Base-by-base conservation (phyloP, 1,140 invertebrate genomes). In the Aricia agestis region DNA sequence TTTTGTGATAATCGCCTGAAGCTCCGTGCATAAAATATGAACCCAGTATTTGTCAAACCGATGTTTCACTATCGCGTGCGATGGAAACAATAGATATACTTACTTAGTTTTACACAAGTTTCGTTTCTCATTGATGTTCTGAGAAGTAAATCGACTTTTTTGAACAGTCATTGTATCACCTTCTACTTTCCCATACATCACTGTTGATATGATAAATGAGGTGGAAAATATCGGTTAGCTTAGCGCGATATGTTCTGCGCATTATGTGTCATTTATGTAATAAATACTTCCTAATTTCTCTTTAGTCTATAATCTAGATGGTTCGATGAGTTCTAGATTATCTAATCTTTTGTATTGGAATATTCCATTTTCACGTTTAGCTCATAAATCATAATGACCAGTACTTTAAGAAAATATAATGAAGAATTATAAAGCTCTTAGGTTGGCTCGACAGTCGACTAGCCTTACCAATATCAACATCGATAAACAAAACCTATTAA, bases 101-200 rank as follows among this genome's bases (percentile, higher is more conserved):
- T n/a, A n/a, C n/a, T n/a, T n/a, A 25, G 19, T 63, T 63, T 63
- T 63, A 9, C 59, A 19, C 59, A 19, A 63, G 59, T 63, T 63
- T 63, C 19, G 18, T 63, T 63, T 63, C 59, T 63, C 17, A 63
- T 59, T 59, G 58, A 59, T 18, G n/a, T 5, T 63, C 18, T 63
- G 59, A 63, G 59, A 63, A 63, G 19, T 19, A 63, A 19, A 63
- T 63, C 59, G 10, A 63, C 59, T 63, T 63, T 11, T 63, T 63
- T 18, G 59, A 63, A 19, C 18, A 63, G 59, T 63, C 59, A 19
- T 63, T 63, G 18, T 63, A 25, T 63, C 19, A 63, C 59, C 11
- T 63, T 63, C 11, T 63, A 63, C 59, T 63, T 63, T 63, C 59
- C 19, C 59, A 52, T 52, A 52, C 45, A 52, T 52, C 45, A 52